phyloP scores from a whole-genome alignment of 2,113 vertebrate species.

The Oryzias melastigma region DNA sequence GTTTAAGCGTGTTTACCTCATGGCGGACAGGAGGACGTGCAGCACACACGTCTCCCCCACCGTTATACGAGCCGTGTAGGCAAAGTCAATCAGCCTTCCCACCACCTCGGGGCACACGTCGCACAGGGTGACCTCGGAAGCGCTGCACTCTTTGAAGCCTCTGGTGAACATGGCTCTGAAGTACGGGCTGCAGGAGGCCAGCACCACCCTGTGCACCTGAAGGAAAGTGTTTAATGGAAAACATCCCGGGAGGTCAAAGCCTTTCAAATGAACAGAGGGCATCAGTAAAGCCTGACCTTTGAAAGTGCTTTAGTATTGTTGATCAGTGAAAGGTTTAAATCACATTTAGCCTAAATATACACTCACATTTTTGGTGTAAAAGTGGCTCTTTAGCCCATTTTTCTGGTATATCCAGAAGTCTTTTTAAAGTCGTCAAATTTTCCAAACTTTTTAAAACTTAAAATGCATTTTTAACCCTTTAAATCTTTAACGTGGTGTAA shows the following conservation, averaged over 20 bases:
- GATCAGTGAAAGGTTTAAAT: too few relatives aligned
- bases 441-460: too few relatives aligned
- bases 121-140: constrained; percentile 77
- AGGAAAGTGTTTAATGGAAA: not conserved
- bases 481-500: too few relatives aligned
- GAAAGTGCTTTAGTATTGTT: too few relatives aligned
- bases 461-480: too few relatives aligned
- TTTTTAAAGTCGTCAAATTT: too few relatives aligned
- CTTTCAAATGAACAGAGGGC: too few relatives aligned
- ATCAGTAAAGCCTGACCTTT: too few relatives aligned
- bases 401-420: too few relatives aligned
- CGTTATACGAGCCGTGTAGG: constrained; percentile 81
- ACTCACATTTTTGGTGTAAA: too few relatives aligned
- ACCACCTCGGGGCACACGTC: constrained; percentile 81
- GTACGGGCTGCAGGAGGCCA: constrained; percentile 82
- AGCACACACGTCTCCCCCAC: constrained; percentile 82
- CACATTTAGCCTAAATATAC: too few relatives aligned
- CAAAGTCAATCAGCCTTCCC: constrained; percentile 80
- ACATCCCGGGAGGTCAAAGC: not conserved
- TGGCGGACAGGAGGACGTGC: constrained; percentile 79
- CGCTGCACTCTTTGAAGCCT: constrained; percentile 77
- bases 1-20: constrained; percentile 64
- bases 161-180: constrained; percentile 87
- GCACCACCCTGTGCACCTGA: constrained; percentile 80
- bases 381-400: too few relatives aligned